Conservation (phyloP, 2,888 invertebrate genomes). For the Pristionchus exspectatus region DNA sequence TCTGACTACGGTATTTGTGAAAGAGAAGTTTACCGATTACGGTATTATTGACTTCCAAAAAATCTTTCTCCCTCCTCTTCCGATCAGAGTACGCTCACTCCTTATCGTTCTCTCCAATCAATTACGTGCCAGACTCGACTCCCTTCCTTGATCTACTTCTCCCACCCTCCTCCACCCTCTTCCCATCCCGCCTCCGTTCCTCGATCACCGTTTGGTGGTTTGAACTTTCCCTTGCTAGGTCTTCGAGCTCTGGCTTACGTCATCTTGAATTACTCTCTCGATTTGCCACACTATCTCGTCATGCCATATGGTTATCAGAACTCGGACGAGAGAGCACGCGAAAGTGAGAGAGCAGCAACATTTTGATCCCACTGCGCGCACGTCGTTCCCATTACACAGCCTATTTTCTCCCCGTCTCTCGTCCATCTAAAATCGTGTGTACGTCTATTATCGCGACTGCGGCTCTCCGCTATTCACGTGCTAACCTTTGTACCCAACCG, state of each 20-base stretch:
- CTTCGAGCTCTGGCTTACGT: neutral
- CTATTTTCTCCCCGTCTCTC: neutral
- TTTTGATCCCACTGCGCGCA: conserved; percentile 1
- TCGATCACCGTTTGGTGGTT: neutral
- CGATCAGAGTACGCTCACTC: conserved; percentile 25
- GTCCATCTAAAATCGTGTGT: neutral
- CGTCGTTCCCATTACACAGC: conserved; percentile 29
- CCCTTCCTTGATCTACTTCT: conserved; percentile 27
- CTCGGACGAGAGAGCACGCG: neutral
- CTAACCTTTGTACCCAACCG: neutral
- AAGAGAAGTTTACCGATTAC: neutral
- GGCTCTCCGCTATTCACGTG: neutral
- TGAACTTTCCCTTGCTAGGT: conserved; percentile 9
- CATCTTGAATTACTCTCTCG: neutral
- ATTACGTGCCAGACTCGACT: neutral
- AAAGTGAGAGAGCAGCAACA: conserved; percentile 26
- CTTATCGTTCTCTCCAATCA: conserved; percentile 1
- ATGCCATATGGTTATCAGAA: neutral
- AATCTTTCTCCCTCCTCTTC: neutral
- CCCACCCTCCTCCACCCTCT: neutral
- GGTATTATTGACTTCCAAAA: neutral
- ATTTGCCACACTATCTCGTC: neutral
- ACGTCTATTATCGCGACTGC: neutral
- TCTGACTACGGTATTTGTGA: neutral
- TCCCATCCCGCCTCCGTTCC: neutral